phyloP scores from a whole-genome alignment of 1,140 invertebrate species.

The Coboldia fuscipes region DNA sequence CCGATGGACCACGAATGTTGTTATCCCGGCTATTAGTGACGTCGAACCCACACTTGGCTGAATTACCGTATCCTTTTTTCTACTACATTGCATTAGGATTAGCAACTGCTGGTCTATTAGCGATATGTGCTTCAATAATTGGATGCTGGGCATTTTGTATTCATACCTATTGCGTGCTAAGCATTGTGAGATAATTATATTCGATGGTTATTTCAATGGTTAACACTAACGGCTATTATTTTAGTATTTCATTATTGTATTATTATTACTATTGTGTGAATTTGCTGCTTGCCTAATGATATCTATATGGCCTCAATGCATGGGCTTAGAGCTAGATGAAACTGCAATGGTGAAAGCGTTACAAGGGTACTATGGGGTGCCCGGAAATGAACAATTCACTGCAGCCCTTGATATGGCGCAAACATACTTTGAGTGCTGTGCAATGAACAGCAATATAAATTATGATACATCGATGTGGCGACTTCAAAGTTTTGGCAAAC shows the following conservation, averaged over 20 bases:
- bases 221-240: conserved; percentile 13
- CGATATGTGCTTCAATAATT: conserved; percentile 38
- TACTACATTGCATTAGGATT: conserved; percentile 48
- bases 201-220: conserved; percentile 2
- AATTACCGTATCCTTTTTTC: conserved; percentile 39
- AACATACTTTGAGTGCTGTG: conserved; percentile 63
- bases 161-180: conserved; percentile 44
- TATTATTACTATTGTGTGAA: conserved; percentile 44
- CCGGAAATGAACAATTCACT: conserved; percentile 45
- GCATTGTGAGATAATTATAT: conserved; percentile 28
- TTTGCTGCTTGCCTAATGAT: conserved; percentile 46
- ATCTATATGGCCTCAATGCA: conserved; percentile 54
- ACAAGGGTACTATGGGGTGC: conserved; percentile 52
- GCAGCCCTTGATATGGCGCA: conserved; percentile 58
- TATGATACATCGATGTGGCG: conserved; percentile 66
- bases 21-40: conserved; percentile 39
- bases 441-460: conserved; percentile 52
- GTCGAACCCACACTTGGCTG: conserved; percentile 25
- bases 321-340: conserved; percentile 44
- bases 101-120: conserved; percentile 36
- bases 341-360: conserved; percentile 42
- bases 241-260: conserved; percentile 50
- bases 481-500: conserved; percentile 42
- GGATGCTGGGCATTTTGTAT: conserved; percentile 60
- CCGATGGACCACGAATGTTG: conserved; percentile 40